Evolutionary conservation across 2,888 invertebrate species (phyloP), one percentile per base, ranked within the genome.

Genomic region (Nematopogon swammerdamellus): DNA sequence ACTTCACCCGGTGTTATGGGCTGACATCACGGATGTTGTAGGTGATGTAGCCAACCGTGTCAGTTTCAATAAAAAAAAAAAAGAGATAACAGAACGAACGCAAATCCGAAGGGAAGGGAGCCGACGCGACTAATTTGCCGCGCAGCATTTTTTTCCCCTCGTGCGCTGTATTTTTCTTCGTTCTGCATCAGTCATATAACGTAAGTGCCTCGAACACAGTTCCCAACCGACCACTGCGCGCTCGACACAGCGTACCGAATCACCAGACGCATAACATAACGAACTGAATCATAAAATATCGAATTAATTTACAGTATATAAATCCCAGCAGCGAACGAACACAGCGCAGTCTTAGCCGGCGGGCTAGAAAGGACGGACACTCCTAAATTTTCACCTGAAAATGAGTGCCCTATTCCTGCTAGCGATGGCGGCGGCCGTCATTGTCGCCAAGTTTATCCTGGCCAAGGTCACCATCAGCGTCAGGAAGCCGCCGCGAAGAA

Each of bases 331-430:
- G 36, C 36, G 36, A 3, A 14, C 36, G 14, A 6, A 6, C 36
- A 8, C 50, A 50, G 46, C 57, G 58, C 61, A 62, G 64, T 62
- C 59, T 44, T 58, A 57, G 57, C 56, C 60, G 56, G 57, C 59
- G 58, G 56, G 18, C 19, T 14, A 8, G 11, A 3, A 36, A 8
- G 36, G 25, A 4, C 25, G 25, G 67, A 58, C 69, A 70, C 74
- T 72, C 74, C 54, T 59, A 54, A 56, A 61, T 60, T 64, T 67
- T 67, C 67, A 64, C 64, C 65, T 64, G 61, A 66, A 60, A 68
- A 75, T 76, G 76, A 74, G 75, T 67, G 72, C 65, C 55, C 59
- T 75, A 50, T 55, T 76, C n/a, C 47, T 73, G 14, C 55, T 68
- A 44, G 60, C 63, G 51, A 54, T 67, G 46, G 54, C 66, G 47